A percentile compares a stretch with the other conserved stretches of the same genome.
Conservation (phyloP, 2,113 vertebrate genomes). For the Laticauda laticaudata region DNA sequence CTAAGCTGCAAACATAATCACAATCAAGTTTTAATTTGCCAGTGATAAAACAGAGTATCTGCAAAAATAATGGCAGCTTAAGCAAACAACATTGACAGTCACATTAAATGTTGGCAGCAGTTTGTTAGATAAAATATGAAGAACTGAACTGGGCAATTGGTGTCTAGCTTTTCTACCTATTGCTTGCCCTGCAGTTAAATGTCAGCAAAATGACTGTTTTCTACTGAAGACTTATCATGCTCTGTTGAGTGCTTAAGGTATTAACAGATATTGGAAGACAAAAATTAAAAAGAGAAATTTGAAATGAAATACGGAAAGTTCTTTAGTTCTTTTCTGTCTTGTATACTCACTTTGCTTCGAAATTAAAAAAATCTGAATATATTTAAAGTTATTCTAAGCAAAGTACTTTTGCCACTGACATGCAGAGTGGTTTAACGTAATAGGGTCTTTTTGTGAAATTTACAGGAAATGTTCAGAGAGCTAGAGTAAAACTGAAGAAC, state of each 20-base stretch:
- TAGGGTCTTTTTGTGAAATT: neutral
- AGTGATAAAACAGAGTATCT: slow-evolving; percentile 59
- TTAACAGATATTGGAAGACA: slow-evolving; percentile 40
- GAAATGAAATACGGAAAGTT: slow-evolving; percentile 39
- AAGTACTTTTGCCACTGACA: slow-evolving; percentile 13
- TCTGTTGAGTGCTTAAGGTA: slow-evolving; percentile 37
- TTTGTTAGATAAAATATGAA: slow-evolving; percentile 45
- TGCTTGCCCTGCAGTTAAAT: slow-evolving; percentile 61
- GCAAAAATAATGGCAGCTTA: slow-evolving; percentile 44
- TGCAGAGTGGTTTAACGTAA: neutral
- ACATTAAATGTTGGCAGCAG: slow-evolving; percentile 25
- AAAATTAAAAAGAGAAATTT: slow-evolving; percentile 41
- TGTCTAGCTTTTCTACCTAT: slow-evolving; percentile 41
- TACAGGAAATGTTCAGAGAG: neutral
- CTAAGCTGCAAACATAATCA: slow-evolving; percentile 51
- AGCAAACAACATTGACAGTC: slow-evolving; percentile 54
- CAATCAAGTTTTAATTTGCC: slow-evolving; percentile 46
- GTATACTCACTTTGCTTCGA: slow-evolving; percentile 35
- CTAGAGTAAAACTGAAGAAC: neutral
- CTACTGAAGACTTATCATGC: slow-evolving; percentile 45
- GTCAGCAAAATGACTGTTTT: slow-evolving; percentile 53
- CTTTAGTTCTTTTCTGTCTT: slow-evolving; percentile 57
- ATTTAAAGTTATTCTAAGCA: slow-evolving; percentile 16
- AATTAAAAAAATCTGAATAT: slow-evolving; percentile 40
- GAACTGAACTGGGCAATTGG: slow-evolving; percentile 46